phyloP scores from a whole-genome alignment of 2,113 vertebrate species.

The Scatophagus argus region DNA sequence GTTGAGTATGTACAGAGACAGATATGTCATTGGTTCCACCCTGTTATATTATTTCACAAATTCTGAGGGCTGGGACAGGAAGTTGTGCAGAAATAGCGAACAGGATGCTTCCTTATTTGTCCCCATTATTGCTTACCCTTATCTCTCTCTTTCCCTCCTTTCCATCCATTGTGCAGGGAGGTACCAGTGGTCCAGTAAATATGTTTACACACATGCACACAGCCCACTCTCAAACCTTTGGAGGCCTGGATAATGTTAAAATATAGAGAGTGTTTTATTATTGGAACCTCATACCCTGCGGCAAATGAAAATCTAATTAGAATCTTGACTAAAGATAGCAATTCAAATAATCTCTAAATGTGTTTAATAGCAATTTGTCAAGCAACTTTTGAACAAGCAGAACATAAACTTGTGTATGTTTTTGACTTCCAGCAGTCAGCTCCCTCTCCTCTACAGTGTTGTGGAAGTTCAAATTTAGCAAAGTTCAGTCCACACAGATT shows the following conservation, averaged over 20 bases:
- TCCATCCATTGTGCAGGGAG: slow-evolving; percentile 66
- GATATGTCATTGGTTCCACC: slow-evolving; percentile 23
- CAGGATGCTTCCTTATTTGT: slow-evolving; percentile 70
- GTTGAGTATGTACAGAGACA: background rate
- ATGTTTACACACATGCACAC: slow-evolving; percentile 34
- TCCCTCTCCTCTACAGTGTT: too few relatives aligned
- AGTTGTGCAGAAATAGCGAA: slow-evolving; percentile 74
- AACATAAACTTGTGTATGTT: too few relatives aligned
- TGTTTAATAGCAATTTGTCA: too few relatives aligned
- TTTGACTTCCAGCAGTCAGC: too few relatives aligned
- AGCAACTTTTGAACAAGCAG: too few relatives aligned
- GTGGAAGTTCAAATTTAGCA: too few relatives aligned
- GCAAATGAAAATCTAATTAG: too few relatives aligned
- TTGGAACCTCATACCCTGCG: too few relatives aligned
- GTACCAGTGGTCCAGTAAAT: slow-evolving; percentile 54
- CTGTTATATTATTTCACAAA: slow-evolving; percentile 66
- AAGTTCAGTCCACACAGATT: too few relatives aligned
- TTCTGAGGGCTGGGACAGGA: slow-evolving; percentile 65
- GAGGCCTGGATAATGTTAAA: slow-evolving; percentile 24
- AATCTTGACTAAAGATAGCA: too few relatives aligned
- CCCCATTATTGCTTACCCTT: slow-evolving; percentile 56
- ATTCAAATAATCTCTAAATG: too few relatives aligned
- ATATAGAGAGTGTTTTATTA: slow-evolving; percentile 16
- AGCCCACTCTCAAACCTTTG: background rate
- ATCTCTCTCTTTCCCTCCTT: slow-evolving; percentile 56